A percentile compares a stretch with the other conserved stretches of the same genome.
phyloP scores from a whole-genome alignment of 1,140 invertebrate species.

The Spodoptera litura region DNA sequence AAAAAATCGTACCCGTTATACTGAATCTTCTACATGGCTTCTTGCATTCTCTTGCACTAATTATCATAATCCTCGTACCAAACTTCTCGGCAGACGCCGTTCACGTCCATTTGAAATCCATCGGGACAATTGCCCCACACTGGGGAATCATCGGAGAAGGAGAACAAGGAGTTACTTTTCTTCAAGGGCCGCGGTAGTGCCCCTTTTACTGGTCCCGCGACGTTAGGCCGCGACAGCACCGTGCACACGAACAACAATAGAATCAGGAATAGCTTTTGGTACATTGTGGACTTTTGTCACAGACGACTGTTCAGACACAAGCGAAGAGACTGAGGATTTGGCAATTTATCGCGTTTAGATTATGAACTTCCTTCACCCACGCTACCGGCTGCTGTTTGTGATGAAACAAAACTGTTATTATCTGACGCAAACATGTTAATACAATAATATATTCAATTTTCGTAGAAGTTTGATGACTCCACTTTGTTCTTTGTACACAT shows the following conservation, averaged over 20 bases:
- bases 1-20: neutral
- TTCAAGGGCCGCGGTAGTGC: neutral
- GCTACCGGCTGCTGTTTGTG: constrained; percentile 9
- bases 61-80: constrained; percentile 60
- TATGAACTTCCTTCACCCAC: constrained; percentile 46
- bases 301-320: neutral
- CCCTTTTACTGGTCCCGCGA: neutral
- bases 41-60: neutral
- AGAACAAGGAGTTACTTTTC: constrained; percentile 62
- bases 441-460: neutral
- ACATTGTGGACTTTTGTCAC: constrained; percentile 10
- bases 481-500: neutral
- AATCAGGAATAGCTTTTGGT: neutral
- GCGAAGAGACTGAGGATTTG: constrained; percentile 32
- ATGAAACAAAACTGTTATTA: constrained; percentile 20
- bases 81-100: constrained; percentile 70
- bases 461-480: constrained; percentile 7
- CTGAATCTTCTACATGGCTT: neutral
- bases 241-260: constrained; percentile 4
- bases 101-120: constrained; percentile 64
- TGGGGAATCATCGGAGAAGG: constrained; percentile 68
- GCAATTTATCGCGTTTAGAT: constrained; percentile 35
- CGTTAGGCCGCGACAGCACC: constrained; percentile 5
- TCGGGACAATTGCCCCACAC: constrained; percentile 57
- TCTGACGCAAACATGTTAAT: neutral